Percentiles rank a stretch among this genome's conserved stretches.
phyloP scores from a whole-genome alignment of 2,113 vertebrate genomes.

The Heterotilapia buettikoferi region DNA sequence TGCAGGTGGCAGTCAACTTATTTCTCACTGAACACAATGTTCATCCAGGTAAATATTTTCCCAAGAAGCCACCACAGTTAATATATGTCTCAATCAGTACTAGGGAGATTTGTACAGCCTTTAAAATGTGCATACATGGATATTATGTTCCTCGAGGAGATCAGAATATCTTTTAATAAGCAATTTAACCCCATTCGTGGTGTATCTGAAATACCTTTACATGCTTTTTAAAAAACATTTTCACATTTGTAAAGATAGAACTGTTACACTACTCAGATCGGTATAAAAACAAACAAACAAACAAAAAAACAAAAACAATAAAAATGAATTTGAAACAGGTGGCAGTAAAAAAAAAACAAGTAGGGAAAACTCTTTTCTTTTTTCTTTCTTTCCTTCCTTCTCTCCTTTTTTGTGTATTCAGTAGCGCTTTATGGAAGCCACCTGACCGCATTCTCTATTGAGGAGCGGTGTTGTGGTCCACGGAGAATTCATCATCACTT shows the following conservation, averaged over 20 bases:
- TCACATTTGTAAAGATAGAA: not conserved
- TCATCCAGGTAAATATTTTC: not conserved
- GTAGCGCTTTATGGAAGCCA: not conserved
- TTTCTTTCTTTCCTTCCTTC: not conserved
- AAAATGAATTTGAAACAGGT: not conserved
- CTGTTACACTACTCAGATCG: not conserved
- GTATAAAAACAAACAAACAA: not conserved
- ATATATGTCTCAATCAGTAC: not conserved
- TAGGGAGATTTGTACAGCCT: not conserved
- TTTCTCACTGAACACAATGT: not conserved
- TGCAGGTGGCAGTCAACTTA: not conserved
- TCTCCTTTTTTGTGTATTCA: not conserved
- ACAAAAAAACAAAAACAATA: not conserved
- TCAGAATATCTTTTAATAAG: not conserved
- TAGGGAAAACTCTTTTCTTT: not conserved
- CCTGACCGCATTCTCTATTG: constrained; percentile 33
- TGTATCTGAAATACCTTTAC: not conserved
- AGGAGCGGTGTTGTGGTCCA: constrained; percentile 44
- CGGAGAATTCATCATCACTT: constrained; percentile 65
- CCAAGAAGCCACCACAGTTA: not conserved
- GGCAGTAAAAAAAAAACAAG: not conserved
- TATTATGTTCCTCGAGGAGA: not conserved
- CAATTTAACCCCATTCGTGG: not conserved
- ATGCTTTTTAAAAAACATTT: not conserved
- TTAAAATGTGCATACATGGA: not conserved